A percentile compares a stretch with the other conserved stretches of the same genome.
Conservation (phyloP, 2,797 vertebrate genomes). For the Linurgus olivaceus region DNA sequence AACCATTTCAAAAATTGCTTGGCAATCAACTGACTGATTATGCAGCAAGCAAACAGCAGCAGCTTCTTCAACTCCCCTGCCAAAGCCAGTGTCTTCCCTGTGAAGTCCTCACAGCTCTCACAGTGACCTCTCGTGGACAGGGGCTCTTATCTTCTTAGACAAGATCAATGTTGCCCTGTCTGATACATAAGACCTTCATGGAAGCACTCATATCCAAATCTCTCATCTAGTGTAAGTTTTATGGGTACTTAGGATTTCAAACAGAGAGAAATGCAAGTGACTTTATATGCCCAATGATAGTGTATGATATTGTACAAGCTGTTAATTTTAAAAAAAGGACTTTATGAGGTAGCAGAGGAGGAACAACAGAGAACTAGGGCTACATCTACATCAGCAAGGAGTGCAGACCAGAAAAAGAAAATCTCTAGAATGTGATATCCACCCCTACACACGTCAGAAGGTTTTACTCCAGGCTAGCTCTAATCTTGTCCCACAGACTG, state of each 20-base stretch:
- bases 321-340: not conserved
- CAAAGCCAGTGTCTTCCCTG: not conserved
- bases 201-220: not conserved
- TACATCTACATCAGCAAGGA: not conserved
- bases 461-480: not conserved
- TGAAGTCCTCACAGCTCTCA: not conserved
- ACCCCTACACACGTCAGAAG: not conserved
- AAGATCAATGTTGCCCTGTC: not conserved
- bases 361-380: not conserved
- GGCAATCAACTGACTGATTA: not conserved
- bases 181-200: not conserved
- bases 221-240: not conserved
- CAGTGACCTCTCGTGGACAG: slow-evolving; percentile 18
- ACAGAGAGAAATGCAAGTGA: not conserved
- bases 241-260: not conserved
- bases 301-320: not conserved
- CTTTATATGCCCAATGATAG: not conserved
- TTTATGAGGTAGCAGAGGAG: not conserved
- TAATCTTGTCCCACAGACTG: not conserved
- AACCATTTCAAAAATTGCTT: not conserved
- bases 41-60: not conserved
- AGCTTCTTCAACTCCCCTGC: not conserved
- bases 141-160: not conserved
- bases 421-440: not conserved
- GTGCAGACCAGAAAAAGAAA: not conserved